phyloP scores from a whole-genome alignment of 2,113 vertebrate genomes.

The Pandion haliaetus region DNA sequence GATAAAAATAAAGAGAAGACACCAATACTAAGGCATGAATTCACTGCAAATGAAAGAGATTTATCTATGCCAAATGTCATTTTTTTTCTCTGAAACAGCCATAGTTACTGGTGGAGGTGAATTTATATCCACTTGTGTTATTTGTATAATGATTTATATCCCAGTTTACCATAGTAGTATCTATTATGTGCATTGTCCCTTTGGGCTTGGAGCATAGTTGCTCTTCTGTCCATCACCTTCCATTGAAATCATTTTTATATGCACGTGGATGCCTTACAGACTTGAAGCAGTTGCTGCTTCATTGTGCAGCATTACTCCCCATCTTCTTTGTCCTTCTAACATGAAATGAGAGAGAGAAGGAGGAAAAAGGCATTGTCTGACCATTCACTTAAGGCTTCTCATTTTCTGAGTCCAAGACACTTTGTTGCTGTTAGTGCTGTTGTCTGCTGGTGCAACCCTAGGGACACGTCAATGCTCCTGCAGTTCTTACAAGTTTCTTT shows the following conservation, averaged over 20 bases:
- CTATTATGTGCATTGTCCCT: not conserved
- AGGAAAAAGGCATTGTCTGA: not conserved
- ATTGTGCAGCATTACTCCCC: not conserved
- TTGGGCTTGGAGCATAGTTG: not conserved
- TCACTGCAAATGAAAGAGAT: not conserved
- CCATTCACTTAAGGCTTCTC: not conserved
- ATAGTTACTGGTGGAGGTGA: not conserved
- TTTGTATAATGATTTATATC: not conserved
- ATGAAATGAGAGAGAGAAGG: not conserved
- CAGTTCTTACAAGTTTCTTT: not conserved
- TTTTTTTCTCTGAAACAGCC: not conserved
- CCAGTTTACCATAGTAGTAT: not conserved
- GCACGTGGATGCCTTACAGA: not conserved
- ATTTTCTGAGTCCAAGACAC: not conserved
- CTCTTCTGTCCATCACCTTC: not conserved
- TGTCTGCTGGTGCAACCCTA: not conserved
- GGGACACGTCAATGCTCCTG: not conserved
- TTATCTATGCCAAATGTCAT: not conserved
- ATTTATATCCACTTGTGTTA: not conserved
- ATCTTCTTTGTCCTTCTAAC: not conserved
- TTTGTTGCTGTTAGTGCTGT: not conserved
- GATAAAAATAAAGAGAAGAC: not conserved
- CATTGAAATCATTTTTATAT: not conserved
- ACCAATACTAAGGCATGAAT: not conserved
- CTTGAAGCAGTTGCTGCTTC: not conserved